Evolutionary conservation across 2,888 invertebrate genomes (phyloP), one percentile per base, ranked within the genome.

Genomic region (Papilio gigon): DNA sequence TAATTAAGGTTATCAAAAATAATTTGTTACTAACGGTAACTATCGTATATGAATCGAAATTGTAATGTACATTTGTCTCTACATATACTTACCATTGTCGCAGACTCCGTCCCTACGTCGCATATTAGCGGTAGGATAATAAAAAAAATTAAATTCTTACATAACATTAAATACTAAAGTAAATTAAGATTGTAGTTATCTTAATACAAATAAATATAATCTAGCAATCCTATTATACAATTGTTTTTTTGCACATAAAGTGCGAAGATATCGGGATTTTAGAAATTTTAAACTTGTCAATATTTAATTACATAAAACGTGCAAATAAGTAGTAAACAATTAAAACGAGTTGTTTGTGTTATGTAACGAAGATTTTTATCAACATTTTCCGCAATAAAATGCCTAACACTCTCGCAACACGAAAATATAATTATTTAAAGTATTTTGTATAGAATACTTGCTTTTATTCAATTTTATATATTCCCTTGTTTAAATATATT

Each of bases 311-410:
- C 9, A 30, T 56, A 56, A 56, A 56, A 56, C 9, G 17, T 56
- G 53, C 30, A 56, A 56, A 56, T 56, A 56, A 30, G 53, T 17
- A 30, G 53, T 56, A 30, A 50, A 50, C n/a, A 27, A 30, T 56
- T 56, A 4, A 56, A 56, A 56, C 30, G 53, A 56, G 53, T 30
- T 56, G 30, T 56, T 56, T 56, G 4, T 56, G 53, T 56, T 56
- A 56, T n/a, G 11, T 53, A 53, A 56, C 30, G 4, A 56, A 56
- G 53, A 56, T n/a, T 56, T 53, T 56, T 56, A 56, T 56, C 17
- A 56, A 30, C n/a, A 56, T 30, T 56, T 30, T 56, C 53, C 53
- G 53, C 30, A 30, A 56, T 56, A 30, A 56, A 56, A 56, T 56
- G 4, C 30, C 30, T 56, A 56, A 56, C 27, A n/a, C 27, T 27